Base-by-base conservation (phyloP, 1,140 invertebrate genomes). In the Pogonus chalceus region DNA sequence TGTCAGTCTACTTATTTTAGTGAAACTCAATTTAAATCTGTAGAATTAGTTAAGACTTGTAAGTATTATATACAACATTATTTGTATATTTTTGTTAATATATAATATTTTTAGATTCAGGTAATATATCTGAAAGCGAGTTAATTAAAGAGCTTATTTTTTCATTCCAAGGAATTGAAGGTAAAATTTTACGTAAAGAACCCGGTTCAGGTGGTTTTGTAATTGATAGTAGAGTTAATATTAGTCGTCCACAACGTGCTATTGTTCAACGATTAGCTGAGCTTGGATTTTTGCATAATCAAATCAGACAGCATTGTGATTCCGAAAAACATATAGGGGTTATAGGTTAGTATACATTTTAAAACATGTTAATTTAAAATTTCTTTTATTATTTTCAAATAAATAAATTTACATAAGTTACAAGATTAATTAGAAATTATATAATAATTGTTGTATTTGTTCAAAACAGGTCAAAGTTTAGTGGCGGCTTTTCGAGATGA, bases 401-500 rank as follows among this genome's bases (percentile, higher is more conserved):
- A 35, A 10, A n/a, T 35, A 35, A 35, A 10, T 35, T 21, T 52
- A 20, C n/a, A 14, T 24, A 50, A 71, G 12, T 23, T 50, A 23
- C 12, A 9, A 4, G 20, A 23, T 23, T 50, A 23, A 14, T 7
- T 50, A 59, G 53, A 65, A 61, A 18, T 72, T 72, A 52, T 67
- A 64, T 59, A 65, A 70, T 61, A 71, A 70, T 68, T 68, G 92
- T 91, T 24, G 72, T 87, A 43, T 85, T 93, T 59, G 83, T n/a
- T n/a, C n/a, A n/a, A n/a, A n/a, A n/a, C n/a, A n/a, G n/a, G 85
- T 22, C 89, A 94, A 72, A 90, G 90, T 54, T 83, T 96, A 58
- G 85, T 90, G 51, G 78, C 88, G n/a, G 88, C 85, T 4, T 73
- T 96, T 23, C 82, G 87, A 60, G 79, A 87, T 56, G 88, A 96